Conservation (phyloP, 2,888 invertebrate genomes). For the Drosophila ustulata region DNA sequence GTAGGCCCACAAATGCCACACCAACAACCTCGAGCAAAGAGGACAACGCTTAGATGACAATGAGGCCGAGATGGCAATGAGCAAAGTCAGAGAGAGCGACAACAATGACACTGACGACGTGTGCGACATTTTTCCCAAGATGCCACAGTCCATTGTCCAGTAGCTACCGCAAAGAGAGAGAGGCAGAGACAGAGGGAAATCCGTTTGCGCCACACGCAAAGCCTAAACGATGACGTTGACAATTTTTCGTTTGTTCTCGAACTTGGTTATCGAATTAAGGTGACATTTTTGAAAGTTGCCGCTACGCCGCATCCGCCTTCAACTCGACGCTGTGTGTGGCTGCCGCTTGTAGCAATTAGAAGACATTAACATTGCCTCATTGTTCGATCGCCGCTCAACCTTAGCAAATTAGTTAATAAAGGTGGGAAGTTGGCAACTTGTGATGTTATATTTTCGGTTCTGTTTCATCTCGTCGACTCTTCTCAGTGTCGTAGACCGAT, state of each 20-base stretch:
- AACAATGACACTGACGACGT: conserved; percentile 46
- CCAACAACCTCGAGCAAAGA: conserved; percentile 17
- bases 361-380: conserved; percentile 58
- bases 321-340: conserved; percentile 21
- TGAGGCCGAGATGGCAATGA: conserved; percentile 28
- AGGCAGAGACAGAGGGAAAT: conserved; percentile 5
- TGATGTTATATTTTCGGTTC: conserved; percentile 51
- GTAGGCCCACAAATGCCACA: conserved; percentile 12
- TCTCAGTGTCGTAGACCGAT: neutral
- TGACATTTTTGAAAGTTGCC: conserved; percentile 60
- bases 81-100: neutral
- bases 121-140: conserved; percentile 72
- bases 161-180: conserved; percentile 22
- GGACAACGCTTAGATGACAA: conserved; percentile 65
- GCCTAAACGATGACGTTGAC: conserved; percentile 67
- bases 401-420: conserved; percentile 80
- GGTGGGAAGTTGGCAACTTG: conserved; percentile 72
- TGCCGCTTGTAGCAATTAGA: conserved; percentile 68
- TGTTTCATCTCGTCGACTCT: conserved; percentile 32
- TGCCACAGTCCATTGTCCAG: conserved; percentile 43
- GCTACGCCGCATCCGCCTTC: conserved; percentile 1
- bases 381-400: conserved; percentile 59
- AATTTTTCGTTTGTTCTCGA: conserved; percentile 34
- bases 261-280: conserved; percentile 70
- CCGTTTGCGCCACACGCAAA: conserved; percentile 66